phyloP scores from a whole-genome alignment of 2,888 invertebrate genomes.

The Philonicus albiceps region DNA sequence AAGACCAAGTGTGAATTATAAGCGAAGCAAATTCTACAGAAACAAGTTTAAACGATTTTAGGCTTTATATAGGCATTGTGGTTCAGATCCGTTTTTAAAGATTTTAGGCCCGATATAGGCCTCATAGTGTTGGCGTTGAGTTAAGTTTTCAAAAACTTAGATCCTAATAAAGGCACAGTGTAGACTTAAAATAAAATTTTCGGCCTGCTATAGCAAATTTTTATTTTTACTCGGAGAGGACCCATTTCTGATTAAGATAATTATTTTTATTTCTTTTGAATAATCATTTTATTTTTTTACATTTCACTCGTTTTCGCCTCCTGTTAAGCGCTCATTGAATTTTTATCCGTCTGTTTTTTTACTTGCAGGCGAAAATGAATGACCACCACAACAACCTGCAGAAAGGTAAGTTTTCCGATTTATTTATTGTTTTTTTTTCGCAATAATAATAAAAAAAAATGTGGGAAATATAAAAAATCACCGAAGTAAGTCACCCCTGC shows the following conservation, averaged over 20 bases:
- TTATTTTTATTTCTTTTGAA: neutral
- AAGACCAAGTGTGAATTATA: too few species aligned
- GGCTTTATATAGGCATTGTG: too few species aligned
- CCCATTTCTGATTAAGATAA: neutral
- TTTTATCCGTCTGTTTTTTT: slow-evolving; percentile 43
- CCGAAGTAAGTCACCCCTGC: slow-evolving; percentile 8
- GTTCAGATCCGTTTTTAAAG: too few species aligned
- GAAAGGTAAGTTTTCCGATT: slow-evolving; percentile 59
- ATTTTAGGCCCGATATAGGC: too few species aligned
- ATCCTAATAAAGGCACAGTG: too few species aligned
- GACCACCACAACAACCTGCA: slow-evolving; percentile 64
- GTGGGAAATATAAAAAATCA: neutral
- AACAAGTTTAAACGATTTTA: too few species aligned
- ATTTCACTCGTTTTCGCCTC: neutral
- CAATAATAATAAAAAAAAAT: neutral
- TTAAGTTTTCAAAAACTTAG: too few species aligned
- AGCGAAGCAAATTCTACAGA: too few species aligned
- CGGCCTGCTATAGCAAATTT: too few species aligned
- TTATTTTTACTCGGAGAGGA: too few species aligned
- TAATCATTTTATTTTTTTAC: neutral
- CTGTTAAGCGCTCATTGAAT: neutral
- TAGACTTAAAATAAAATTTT: too few species aligned
- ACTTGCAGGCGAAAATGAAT: slow-evolving; percentile 63
- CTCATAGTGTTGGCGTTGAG: too few species aligned
- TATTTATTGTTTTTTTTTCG: neutral